Evolutionary conservation across 2,113 vertebrate species (phyloP).

Genomic region (Butorides virescens): DNA sequence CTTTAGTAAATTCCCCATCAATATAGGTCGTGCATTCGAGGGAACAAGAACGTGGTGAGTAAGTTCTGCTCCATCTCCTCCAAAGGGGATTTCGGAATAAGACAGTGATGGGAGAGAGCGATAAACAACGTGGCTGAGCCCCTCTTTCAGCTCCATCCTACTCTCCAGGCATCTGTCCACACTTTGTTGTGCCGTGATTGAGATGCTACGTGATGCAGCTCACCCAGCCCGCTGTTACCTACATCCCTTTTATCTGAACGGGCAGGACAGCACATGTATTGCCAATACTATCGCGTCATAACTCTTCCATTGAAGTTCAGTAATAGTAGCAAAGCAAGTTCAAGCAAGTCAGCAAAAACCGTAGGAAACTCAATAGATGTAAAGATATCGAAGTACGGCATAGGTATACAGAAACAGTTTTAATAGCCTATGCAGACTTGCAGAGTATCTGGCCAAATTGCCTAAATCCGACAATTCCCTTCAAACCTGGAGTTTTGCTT

Average conservation of each 20-base stretch:
- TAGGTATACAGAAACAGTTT: not conserved
- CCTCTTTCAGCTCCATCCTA: not conserved
- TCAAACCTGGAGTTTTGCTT: not conserved
- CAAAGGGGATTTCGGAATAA: not conserved
- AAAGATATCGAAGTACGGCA: not conserved
- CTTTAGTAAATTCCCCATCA: constrained; percentile 55
- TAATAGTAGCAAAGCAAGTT: not conserved
- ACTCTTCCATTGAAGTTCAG: constrained; percentile 32
- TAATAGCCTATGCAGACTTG: not conserved
- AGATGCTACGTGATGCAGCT: not conserved
- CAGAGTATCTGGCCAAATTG: not conserved
- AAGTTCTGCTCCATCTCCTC: not conserved
- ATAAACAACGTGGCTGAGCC: not conserved
- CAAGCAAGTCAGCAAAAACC: not conserved
- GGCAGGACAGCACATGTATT: not conserved
- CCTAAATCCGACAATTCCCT: not conserved
- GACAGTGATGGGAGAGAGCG: not conserved
- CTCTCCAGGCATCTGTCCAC: not conserved
- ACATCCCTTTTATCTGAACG: not conserved
- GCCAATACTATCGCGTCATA: not conserved
- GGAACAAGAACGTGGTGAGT: not conserved
- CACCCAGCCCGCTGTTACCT: not conserved
- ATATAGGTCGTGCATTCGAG: constrained; percentile 41
- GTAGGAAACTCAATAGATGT: not conserved
- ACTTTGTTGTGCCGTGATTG: not conserved